These are phyloP conservation scores for Drosophila monieri DNA, from an alignment of 2,888 invertebrate species.

Conservation along the genomic window DNA sequence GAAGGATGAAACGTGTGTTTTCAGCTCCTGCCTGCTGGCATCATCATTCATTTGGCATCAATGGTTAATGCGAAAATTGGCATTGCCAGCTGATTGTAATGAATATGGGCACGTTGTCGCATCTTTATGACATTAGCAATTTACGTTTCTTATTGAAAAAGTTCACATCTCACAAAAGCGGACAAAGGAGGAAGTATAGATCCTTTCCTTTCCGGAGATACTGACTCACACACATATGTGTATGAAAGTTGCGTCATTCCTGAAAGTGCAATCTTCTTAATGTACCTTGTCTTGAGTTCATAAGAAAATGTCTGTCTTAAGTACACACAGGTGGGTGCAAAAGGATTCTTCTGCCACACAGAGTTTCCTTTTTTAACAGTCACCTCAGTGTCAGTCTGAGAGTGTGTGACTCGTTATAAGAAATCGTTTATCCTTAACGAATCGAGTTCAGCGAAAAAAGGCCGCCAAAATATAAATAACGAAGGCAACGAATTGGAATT, in stretches of 20 bases:
- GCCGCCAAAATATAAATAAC: not conserved
- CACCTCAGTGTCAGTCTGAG: conserved; percentile 2
- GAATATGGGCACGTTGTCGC: conserved; percentile 60
- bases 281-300: conserved; percentile 58
- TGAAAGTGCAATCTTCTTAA: conserved; percentile 78
- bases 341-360: not conserved
- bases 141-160: conserved; percentile 44
- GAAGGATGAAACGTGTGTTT: not conserved
- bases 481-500: not conserved
- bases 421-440: conserved; percentile 54
- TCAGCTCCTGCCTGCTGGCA: conserved; percentile 11
- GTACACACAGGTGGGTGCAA: conserved; percentile 13
- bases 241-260: conserved; percentile 68
- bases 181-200: conserved; percentile 36
- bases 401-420: conserved; percentile 50
- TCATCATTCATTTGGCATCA: conserved; percentile 62
- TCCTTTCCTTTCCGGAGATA: conserved; percentile 10
- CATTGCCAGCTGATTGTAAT: conserved; percentile 62
- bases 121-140: conserved; percentile 66
- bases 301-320: conserved; percentile 38
- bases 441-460: conserved; percentile 40
- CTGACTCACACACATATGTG: conserved; percentile 35
- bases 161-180: not conserved
- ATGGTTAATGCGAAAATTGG: conserved; percentile 71
- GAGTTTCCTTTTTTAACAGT: conserved; percentile 6